These are phyloP conservation scores for Coracias cyanogaster DNA, from an alignment of 2,797 vertebrate species.

Conservation along the genomic window DNA sequence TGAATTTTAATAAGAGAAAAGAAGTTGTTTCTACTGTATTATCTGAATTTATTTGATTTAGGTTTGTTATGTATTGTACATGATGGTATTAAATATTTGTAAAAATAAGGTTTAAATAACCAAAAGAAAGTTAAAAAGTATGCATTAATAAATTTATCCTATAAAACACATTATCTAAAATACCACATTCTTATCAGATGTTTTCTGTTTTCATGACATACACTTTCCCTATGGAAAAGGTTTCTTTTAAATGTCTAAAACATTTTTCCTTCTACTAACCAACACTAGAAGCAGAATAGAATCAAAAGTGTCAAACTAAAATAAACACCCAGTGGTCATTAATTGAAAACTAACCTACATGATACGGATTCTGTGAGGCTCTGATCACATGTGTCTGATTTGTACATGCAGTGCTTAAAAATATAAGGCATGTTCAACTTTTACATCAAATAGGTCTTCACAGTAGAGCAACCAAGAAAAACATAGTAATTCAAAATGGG, in stretches of 20 bases:
- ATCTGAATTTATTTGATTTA: background rate
- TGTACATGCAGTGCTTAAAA: background rate
- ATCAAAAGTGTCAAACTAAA: background rate
- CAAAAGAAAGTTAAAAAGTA: background rate
- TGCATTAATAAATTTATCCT: background rate
- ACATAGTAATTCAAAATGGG: background rate
- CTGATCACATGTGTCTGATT: background rate
- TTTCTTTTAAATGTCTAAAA: background rate
- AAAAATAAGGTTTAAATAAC: background rate
- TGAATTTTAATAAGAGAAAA: background rate
- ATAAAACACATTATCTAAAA: background rate
- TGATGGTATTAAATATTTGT: background rate
- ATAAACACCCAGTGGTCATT: background rate
- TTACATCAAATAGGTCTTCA: background rate
- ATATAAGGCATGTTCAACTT: background rate
- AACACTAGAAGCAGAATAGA: background rate
- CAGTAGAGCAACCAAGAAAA: background rate
- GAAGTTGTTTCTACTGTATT: background rate
- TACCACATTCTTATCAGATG: background rate
- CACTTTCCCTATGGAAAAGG: background rate
- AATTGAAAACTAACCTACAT: background rate
- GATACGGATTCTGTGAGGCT: background rate
- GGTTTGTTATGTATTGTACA: background rate
- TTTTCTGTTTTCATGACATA: background rate
- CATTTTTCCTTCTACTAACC: background rate